A percentile compares a stretch with the other conserved stretches of the same genome.
These are phyloP conservation scores for Gisinianus flammeolus DNA, from an alignment of 2,888 invertebrate species.

Conservation along the genomic window DNA sequence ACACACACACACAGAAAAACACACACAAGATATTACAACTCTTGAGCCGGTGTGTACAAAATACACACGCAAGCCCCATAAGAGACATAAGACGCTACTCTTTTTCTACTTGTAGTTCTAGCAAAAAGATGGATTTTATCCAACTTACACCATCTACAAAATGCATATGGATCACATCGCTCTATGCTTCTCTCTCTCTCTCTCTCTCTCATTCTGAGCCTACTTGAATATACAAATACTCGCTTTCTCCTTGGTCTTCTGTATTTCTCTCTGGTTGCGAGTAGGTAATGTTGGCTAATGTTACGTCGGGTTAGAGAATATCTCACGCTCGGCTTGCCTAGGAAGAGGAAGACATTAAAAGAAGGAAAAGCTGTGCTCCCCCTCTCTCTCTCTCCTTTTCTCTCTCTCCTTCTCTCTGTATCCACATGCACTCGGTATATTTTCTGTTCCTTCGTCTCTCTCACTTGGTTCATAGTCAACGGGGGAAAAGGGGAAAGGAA, in stretches of 20 bases:
- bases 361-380: conserved; percentile 9
- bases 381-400: background rate
- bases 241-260: background rate
- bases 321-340: conserved; percentile 27
- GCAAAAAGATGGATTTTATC: conserved; percentile 32
- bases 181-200: no score
- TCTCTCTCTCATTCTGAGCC: no score
- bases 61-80: background rate
- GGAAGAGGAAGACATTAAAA: conserved; percentile 35
- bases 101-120: no score
- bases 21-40: background rate
- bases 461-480: background rate
- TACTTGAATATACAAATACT: background rate
- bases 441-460: background rate
- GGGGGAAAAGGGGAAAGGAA: background rate
- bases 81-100: background rate
- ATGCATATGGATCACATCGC: background rate
- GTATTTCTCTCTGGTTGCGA: background rate
- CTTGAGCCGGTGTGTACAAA: background rate
- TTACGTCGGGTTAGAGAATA: conserved; percentile 13
- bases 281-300: conserved; percentile 21
- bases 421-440: background rate
- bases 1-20: no score
- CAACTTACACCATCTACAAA: conserved; percentile 8
- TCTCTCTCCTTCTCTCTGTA: background rate